phyloP scores from a whole-genome alignment of 1,140 invertebrate species.

The Drosophila prosaltans region DNA sequence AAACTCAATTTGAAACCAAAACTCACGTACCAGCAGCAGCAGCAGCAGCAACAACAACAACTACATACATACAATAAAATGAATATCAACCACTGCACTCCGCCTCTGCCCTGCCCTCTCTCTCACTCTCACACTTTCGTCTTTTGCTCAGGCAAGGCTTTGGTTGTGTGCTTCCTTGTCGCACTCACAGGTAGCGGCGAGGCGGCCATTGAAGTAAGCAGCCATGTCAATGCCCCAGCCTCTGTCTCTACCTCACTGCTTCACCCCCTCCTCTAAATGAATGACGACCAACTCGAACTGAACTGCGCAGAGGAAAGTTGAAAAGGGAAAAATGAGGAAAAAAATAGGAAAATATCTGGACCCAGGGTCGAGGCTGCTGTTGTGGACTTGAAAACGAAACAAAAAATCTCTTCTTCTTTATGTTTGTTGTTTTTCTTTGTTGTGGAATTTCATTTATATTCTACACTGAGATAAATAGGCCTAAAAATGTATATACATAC shows the following conservation, averaged over 20 bases:
- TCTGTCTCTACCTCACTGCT: background rate
- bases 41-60: background rate
- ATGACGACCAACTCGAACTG: constrained; percentile 29
- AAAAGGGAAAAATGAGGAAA: constrained; percentile 27
- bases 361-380: constrained; percentile 31
- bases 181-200: constrained; percentile 29
- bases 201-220: constrained; percentile 71
- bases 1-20: constrained; percentile 39
- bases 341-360: constrained; percentile 35
- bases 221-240: constrained; percentile 43
- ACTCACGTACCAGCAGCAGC: constrained; percentile 12
- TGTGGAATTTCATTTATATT: constrained; percentile 77
- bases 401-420: constrained; percentile 34
- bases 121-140: constrained; percentile 23
- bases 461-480: constrained; percentile 38
- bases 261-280: background rate
- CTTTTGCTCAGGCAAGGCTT: background rate
- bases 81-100: constrained; percentile 10
- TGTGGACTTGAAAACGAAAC: constrained; percentile 40
- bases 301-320: constrained; percentile 47
- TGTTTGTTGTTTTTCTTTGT: constrained; percentile 49
- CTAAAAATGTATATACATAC: background rate
- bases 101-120: constrained; percentile 20
- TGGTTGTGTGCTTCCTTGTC: constrained; percentile 38
- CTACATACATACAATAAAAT: constrained; percentile 1